Base-by-base conservation (phyloP, 2,797 vertebrate genomes). In the Muscicapa comitata region DNA sequence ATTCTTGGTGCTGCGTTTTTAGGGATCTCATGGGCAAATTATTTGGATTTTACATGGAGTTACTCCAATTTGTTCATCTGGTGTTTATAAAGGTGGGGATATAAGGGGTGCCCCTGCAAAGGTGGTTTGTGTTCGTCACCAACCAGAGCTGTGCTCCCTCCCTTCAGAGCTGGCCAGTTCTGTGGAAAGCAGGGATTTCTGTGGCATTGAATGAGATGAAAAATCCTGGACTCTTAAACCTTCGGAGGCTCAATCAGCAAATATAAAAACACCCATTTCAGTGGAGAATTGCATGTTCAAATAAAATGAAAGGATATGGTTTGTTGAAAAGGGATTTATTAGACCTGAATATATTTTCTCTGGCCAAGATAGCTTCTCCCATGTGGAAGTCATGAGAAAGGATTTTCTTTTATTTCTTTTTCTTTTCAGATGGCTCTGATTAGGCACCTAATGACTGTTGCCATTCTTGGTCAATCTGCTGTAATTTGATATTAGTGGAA, bases 401-500 rank as follows among this genome's bases (percentile, higher is more conserved):
- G 81, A 68, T 37, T 95, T 94, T 93, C 50, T 90, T 79, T 76
- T 81, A 90, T 38, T 87, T 90, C 86, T 78, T 92, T 95, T 73
- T 68, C 83, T 90, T 95, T 96, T 96, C 93, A 93, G 68, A 86
- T 90, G 86, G 65, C 88, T 96, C 40, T 97, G 95, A 96, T 97
- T 96, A 96, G 95, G 37, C 86, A 18, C 84, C 94, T 97, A 97
- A 97, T 97, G 96, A 94, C 92, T 95, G 79, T 74, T 94, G 84
- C 96, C 83, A 94, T 97, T 97, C 91, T 96, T 95, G 94, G 93
- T 96, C 97, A 97, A 97, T 97, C 96, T 97, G 90, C 96, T 97
- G 86, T 97, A 96, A 97, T 96, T 94, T 89, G 62, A 93, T 86
- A 80, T 96, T 94, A 97, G 94, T 95, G 88, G 73, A 93, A 94